Percentiles rank a stretch among this genome's conserved stretches.
These are phyloP conservation scores for Lemur catta DNA, from an alignment of 2,797 vertebrate genomes.

Conservation along the genomic window DNA sequence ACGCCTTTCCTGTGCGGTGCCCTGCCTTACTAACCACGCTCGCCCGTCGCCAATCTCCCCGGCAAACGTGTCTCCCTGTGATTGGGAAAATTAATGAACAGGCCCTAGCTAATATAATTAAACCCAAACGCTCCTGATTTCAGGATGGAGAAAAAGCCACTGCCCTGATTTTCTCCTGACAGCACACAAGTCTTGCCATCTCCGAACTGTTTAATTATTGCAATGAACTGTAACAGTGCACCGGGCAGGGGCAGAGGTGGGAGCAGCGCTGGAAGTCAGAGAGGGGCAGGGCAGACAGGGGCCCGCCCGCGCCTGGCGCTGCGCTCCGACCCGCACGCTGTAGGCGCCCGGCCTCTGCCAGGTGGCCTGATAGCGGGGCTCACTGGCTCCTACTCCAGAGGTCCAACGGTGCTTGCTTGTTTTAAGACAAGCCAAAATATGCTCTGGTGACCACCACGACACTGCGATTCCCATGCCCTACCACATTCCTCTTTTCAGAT, in stretches of 20 bases:
- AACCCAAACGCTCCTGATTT: slow-evolving; percentile 83
- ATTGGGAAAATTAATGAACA: slow-evolving; percentile 85
- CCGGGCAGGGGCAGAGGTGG: slow-evolving; percentile 88
- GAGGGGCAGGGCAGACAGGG: slow-evolving; percentile 80
- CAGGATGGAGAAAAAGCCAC: slow-evolving; percentile 68
- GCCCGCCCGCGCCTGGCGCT: slow-evolving; percentile 90
- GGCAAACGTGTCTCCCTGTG: slow-evolving; percentile 65
- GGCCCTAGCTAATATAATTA: slow-evolving; percentile 85
- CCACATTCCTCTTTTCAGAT: slow-evolving; percentile 93
- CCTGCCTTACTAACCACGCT: slow-evolving; percentile 83
- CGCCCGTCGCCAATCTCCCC: slow-evolving; percentile 83
- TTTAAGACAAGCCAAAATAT: slow-evolving; percentile 91
- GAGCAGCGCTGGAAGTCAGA: slow-evolving; percentile 85
- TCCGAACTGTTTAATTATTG: slow-evolving; percentile 91
- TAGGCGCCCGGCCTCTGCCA: slow-evolving; percentile 85
- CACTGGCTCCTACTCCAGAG: slow-evolving; percentile 81
- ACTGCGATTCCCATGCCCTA: slow-evolving; percentile 96
- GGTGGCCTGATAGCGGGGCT: slow-evolving; percentile 84
- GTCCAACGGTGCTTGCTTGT: slow-evolving; percentile 88
- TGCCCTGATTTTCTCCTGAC: slow-evolving; percentile 83
- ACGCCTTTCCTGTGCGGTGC: slow-evolving; percentile 80
- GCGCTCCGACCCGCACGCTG: slow-evolving; percentile 86
- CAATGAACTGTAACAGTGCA: slow-evolving; percentile 91
- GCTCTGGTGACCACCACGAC: slow-evolving; percentile 93
- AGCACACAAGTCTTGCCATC: slow-evolving; percentile 87